Evolutionary conservation across 2,888 invertebrate species (phyloP), one percentile per base, ranked within the genome.

Genomic region (Liopterus haemorrhoidalis): DNA sequence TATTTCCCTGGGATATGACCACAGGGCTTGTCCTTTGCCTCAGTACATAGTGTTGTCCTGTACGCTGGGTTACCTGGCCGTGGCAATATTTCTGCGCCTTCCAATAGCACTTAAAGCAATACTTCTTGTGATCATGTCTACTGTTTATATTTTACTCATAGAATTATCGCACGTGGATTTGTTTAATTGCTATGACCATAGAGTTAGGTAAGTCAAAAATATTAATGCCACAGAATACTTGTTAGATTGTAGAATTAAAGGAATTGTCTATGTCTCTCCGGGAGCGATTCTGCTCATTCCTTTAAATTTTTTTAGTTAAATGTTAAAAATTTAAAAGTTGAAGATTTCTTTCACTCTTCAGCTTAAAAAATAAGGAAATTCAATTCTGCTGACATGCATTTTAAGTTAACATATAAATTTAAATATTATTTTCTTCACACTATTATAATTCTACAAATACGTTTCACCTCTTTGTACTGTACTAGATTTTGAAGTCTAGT

Each of bases 31-130:
- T 59, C 85, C 87, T 0, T 70, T 91, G 42, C 93, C 93, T 0
- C 82, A 91, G 46, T 94, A 93, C 67, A 84, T 92, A 28, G 82
- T 88, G 4, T 69, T 92, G 9, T 88, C 88, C 8, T 89, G 90
- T 57, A 79, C 89, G 41, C 74, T 93, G 54, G 85, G 87, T 40
- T 87, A 86, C 69, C 73, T 93, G 46, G 81, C 87, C 0, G 86
- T 91, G 19, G 85, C 90, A 1, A 81, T 91, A 47, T 93, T 92
- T 68, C 73, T 92, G 38, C 73, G 82, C 50, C 73, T 93, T 39
- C 89, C 91, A 5, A 86, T 92, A 53, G 68, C 89, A 51, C 75
- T 90, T 50, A 92, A 93, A 69, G 80, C 85, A 5, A 70, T 82
- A 36, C 72, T 93, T 16, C 73, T 91, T 40, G 67, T 83, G 2